Conservation (phyloP, 2,113 vertebrate genomes). For the Lophochroa leadbeateri region DNA sequence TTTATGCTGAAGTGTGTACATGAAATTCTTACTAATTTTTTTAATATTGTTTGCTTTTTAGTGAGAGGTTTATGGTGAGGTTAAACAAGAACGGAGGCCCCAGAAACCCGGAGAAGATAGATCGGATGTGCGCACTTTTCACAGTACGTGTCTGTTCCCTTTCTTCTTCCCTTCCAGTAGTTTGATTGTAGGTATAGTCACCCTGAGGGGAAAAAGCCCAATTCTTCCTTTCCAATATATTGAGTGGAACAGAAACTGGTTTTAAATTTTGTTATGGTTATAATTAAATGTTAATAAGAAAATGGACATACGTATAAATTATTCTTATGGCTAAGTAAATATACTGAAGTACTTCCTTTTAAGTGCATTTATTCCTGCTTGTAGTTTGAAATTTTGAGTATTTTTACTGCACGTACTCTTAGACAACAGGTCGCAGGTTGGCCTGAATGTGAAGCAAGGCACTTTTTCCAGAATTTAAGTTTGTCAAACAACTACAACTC, state of each 20-base stretch:
- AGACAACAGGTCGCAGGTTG: background rate
- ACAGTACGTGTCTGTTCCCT: slow-evolving; percentile 80
- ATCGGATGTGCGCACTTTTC: slow-evolving; percentile 93
- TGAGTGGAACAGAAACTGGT: background rate
- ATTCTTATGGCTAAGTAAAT: slow-evolving; percentile 19
- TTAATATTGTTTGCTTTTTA: slow-evolving; percentile 72
- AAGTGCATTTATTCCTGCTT: background rate
- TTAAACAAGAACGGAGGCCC: slow-evolving; percentile 97
- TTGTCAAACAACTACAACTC: background rate
- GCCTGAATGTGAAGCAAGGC: background rate
- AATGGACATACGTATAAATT: background rate
- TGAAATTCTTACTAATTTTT: background rate
- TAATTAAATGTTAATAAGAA: slow-evolving; percentile 1
- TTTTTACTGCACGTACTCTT: background rate
- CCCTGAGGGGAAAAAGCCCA: background rate
- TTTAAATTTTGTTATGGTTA: background rate
- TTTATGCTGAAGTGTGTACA: background rate
- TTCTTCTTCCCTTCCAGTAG: background rate
- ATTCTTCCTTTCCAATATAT: background rate
- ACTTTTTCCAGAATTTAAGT: background rate
- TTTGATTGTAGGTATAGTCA: background rate
- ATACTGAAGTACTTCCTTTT: background rate
- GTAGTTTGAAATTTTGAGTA: background rate
- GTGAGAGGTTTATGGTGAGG: slow-evolving; percentile 96
- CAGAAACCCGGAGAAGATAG: slow-evolving; percentile 94